A percentile compares a stretch with the other conserved stretches of the same genome.
These are phyloP conservation scores for Rhea americana DNA, from an alignment of 2,113 vertebrate species.

Conservation along the genomic window DNA sequence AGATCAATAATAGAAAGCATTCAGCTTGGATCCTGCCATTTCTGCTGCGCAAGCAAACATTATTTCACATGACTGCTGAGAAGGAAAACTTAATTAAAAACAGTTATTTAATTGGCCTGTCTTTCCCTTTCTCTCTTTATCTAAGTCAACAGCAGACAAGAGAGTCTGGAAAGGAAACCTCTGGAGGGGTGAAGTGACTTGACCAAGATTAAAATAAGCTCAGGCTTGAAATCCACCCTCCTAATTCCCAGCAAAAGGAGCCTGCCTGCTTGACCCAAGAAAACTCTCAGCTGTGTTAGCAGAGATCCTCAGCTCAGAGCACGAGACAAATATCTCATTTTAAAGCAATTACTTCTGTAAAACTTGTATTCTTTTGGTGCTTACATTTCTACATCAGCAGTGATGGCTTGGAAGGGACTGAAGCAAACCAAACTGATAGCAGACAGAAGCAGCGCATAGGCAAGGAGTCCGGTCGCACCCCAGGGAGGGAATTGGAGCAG, in stretches of 20 bases:
- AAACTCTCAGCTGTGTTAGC: neutral
- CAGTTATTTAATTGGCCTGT: constrained; percentile 31
- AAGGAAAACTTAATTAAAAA: constrained; percentile 53
- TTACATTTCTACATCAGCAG: neutral
- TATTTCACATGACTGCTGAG: constrained; percentile 24
- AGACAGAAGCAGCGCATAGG: neutral
- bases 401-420: neutral
- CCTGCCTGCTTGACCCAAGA: neutral
- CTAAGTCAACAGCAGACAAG: constrained; percentile 24
- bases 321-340: neutral
- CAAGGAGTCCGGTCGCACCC: neutral
- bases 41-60: constrained; percentile 36
- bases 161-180: neutral
- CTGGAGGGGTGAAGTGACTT: constrained; percentile 9
- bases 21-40: constrained; percentile 24
- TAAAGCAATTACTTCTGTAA: neutral
- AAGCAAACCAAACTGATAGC: neutral
- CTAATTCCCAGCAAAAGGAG: neutral
- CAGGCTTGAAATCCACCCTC: neutral
- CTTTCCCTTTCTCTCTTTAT: constrained; percentile 16
- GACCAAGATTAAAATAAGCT: constrained; percentile 27
- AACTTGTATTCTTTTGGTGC: neutral
- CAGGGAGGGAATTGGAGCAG: neutral
- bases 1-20: constrained; percentile 14
- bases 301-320: neutral